phyloP scores from a whole-genome alignment of 35 echinoderm and acorn worm genomes.

The Patiria miniata region DNA sequence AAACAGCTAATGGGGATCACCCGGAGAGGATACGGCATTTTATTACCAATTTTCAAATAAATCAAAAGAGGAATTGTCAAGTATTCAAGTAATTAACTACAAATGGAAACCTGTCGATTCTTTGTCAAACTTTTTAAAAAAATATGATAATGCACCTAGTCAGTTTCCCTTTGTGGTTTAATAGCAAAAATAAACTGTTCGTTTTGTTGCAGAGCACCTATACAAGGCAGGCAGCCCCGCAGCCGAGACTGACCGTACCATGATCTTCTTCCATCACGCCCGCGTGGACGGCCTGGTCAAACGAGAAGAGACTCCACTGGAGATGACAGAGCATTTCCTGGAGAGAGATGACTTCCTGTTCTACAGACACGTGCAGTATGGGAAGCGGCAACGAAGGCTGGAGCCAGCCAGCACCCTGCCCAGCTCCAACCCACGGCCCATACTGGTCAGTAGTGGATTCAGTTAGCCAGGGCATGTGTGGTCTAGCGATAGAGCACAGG shows the following conservation, averaged over 20 bases:
- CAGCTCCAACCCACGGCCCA: slow-evolving; percentile 84
- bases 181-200: neutral
- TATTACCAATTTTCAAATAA: no score
- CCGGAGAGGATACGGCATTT: no score
- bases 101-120: no score
- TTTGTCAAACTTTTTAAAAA: no score
- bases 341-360: slow-evolving; percentile 87
- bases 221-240: slow-evolving; percentile 80
- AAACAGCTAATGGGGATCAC: no score
- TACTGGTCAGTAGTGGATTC: slow-evolving; percentile 60
- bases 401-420: slow-evolving; percentile 72
- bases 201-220: slow-evolving; percentile 71
- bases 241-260: slow-evolving; percentile 88
- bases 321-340: slow-evolving; percentile 91
- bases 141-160: no score
- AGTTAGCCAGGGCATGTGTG: no score
- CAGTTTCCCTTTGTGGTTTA: no score
- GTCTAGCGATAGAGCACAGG: no score
- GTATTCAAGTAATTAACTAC: no score
- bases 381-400: slow-evolving; percentile 79
- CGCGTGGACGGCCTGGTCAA: slow-evolving; percentile 91
- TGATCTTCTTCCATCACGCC: slow-evolving; percentile 93
- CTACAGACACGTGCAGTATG: slow-evolving; percentile 85
- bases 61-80: no score
- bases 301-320: slow-evolving; percentile 84